Conservation (phyloP, 2,113 vertebrate genomes). For the Sinocyclocheilus maitianheensis region DNA sequence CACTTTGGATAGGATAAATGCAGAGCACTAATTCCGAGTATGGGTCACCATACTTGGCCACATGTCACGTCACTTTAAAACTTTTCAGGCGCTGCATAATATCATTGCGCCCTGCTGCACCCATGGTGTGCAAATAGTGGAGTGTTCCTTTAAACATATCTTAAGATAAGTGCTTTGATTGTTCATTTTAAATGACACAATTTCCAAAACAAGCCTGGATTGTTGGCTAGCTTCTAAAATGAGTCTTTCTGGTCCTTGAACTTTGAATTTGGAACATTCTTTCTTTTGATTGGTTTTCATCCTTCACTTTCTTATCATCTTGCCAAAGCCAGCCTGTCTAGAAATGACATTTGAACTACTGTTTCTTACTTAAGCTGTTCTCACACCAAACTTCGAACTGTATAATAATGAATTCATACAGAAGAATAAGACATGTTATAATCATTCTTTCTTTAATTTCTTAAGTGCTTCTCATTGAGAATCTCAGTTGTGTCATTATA, state of each 20-base stretch:
- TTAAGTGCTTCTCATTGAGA: background rate
- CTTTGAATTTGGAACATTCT: background rate
- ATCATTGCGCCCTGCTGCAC: too few species aligned
- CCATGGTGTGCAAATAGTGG: too few species aligned
- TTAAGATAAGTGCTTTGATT: background rate
- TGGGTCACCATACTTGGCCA: too few species aligned
- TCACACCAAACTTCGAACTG: background rate
- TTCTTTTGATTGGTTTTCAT: conserved; percentile 17
- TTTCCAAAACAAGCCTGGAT: background rate
- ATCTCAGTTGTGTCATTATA: background rate
- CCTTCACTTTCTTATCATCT: background rate
- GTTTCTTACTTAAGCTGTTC: background rate
- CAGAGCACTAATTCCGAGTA: too few species aligned
- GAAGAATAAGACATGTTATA: background rate
- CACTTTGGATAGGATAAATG: too few species aligned
- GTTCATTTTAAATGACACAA: background rate
- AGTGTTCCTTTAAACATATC: background rate
- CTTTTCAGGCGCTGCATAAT: too few species aligned
- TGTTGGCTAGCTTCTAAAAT: background rate
- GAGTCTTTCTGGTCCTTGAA: background rate
- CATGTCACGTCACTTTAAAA: too few species aligned
- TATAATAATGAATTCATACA: background rate
- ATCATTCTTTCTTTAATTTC: background rate
- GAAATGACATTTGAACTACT: too few species aligned
- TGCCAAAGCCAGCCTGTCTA: background rate